Evolutionary conservation across 2,113 vertebrate genomes (phyloP), one percentile per base, ranked within the genome.

Genomic region (Xiphophorus hellerii): DNA sequence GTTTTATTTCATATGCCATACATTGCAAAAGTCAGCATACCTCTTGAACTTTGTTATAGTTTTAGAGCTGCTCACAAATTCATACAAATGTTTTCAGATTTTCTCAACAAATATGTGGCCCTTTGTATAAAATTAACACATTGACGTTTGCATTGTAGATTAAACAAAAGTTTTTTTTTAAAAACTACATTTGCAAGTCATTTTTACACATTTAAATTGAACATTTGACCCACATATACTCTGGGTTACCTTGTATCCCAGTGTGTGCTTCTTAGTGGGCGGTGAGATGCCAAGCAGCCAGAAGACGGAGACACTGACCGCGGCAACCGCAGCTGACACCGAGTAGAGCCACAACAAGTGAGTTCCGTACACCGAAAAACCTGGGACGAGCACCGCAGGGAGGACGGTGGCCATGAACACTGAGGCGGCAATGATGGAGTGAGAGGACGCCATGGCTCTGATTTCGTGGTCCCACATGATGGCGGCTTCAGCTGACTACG

Each of bases 301-400:
- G 91, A 95, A 96, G 64, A 97, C 92, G 48, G 92, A 31, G 31
- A 96, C 62, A 73, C 93, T 97, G 85, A 96, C 84, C 13, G 88
- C 35, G 35, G 93, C 88, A 60, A 98, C 95, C 10, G 81, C 92
- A 0, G 80, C 87, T 69, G 96, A 96, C 83, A 96, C 97, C 29
- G 94, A 74, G 77, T 95, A 96, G 33, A 98, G 73, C 98, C 98
- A 99, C 0, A 90, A 51, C 73, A 97, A 90, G 89, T 99, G 98
- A 0, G 96, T 94, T 20, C 95, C 94, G 86, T 97, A 90, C 28
- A 99, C 82, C 0, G 96, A 96, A 91, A 98, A 99, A 0, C 95
- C 94, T 2, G 94, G 93, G 69, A 96, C 79, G 30, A 96, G 39
- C 33, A 95, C 64, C 0, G 93, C 75, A 0, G 97, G 97, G 9